A percentile compares a stretch with the other conserved stretches of the same genome.
Conservation (phyloP, 2,797 vertebrate species). For the Diglossa cyanea region DNA sequence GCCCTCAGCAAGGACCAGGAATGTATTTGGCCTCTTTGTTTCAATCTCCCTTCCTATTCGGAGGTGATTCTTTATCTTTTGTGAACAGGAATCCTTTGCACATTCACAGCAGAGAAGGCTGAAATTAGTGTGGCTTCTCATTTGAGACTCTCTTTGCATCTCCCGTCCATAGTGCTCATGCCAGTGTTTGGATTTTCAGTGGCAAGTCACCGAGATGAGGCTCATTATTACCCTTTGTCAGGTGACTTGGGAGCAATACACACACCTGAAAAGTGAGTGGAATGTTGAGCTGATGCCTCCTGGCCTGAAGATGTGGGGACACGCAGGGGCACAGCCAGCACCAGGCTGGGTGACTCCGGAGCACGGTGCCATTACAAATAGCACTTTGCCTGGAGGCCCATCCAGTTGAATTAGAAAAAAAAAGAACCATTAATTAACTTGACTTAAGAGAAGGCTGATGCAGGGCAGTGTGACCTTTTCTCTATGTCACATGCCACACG, state of each 20-base stretch:
- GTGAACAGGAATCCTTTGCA: background rate
- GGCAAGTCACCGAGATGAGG: background rate
- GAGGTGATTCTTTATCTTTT: background rate
- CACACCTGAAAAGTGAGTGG: background rate
- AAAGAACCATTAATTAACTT: slow-evolving; percentile 72
- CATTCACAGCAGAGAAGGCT: background rate
- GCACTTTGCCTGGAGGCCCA: slow-evolving; percentile 63
- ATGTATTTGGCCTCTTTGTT: fast-evolving
- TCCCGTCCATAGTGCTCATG: background rate
- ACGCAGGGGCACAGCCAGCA: background rate
- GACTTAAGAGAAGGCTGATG: slow-evolving; percentile 69
- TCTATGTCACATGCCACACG: slow-evolving; percentile 74
- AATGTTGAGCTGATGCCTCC: background rate
- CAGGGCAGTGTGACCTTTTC: slow-evolving; percentile 75
- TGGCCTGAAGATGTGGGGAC: background rate
- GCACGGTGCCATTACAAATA: slow-evolving; percentile 23
- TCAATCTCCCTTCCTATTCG: background rate
- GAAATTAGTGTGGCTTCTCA: background rate
- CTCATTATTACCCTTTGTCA: background rate
- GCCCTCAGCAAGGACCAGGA: background rate
- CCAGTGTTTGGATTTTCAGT: fast-evolving
- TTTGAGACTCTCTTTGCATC: background rate
- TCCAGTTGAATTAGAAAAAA: slow-evolving; percentile 72
- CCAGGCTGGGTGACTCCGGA: slow-evolving; percentile 22
- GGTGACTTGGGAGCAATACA: background rate